These are phyloP conservation scores for Melangyna quadrimaculata DNA, from an alignment of 2,888 invertebrate species.

Conservation along the genomic window DNA sequence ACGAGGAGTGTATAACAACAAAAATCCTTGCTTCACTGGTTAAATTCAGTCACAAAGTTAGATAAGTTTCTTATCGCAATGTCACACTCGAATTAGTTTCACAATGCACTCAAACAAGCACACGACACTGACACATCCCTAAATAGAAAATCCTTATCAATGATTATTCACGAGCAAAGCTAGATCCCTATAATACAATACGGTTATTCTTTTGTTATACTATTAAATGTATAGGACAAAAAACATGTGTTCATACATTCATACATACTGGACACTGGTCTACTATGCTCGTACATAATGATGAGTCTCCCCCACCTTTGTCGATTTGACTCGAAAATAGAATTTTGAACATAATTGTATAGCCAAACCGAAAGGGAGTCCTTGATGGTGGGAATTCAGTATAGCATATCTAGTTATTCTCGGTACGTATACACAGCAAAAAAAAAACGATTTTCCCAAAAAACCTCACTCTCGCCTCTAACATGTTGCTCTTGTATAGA, in stretches of 20 bases:
- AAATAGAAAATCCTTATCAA: conserved; percentile 41
- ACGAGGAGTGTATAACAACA: background rate
- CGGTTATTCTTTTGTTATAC: conserved; percentile 54
- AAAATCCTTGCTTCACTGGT: conserved; percentile 27
- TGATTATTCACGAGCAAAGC: conserved; percentile 36
- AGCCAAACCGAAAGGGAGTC: background rate
- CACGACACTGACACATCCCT: background rate
- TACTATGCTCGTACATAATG: background rate
- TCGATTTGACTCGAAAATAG: background rate
- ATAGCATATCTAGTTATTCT: background rate
- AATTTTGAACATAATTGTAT: conserved; percentile 19
- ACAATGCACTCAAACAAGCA: conserved; percentile 26
- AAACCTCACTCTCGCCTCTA: conserved; percentile 18
- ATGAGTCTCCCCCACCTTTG: background rate
- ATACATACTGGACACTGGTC: background rate
- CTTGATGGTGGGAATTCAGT: background rate
- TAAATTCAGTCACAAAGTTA: conserved; percentile 31
- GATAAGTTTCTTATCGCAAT: conserved; percentile 66
- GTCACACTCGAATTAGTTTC: conserved; percentile 67
- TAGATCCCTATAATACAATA: conserved; percentile 52
- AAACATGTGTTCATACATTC: background rate
- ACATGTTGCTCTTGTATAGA: background rate
- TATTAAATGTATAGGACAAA: background rate
- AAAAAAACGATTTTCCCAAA: background rate
- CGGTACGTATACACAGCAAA: background rate